These are phyloP conservation scores for Cremastobaeus sp. DNA, from an alignment of 2,888 invertebrate genomes.

Conservation along the genomic window DNA sequence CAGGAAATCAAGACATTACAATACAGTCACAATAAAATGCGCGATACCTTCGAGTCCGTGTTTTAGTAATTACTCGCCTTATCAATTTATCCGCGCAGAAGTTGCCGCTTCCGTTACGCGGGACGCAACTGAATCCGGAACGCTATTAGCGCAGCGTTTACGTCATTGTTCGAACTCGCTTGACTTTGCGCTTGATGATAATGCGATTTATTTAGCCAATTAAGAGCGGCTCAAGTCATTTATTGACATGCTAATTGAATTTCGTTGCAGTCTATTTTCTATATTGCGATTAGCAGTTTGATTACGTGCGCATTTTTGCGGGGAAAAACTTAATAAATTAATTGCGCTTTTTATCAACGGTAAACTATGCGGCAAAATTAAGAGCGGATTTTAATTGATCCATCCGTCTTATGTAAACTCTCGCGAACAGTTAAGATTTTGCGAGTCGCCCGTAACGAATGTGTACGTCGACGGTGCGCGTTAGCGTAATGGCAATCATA, in stretches of 20 bases:
- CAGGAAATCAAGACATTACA: conserved; percentile 48
- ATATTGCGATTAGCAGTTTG: no score
- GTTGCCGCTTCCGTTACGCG: conserved; percentile 15
- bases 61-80: conserved; percentile 41
- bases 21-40: conserved; percentile 37
- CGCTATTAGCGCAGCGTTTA: neutral
- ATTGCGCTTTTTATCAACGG: conserved; percentile 1
- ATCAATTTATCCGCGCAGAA: conserved; percentile 26
- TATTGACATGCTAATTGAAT: conserved; percentile 31
- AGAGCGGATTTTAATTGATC: conserved; percentile 42
- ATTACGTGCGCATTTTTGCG: neutral
- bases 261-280: neutral
- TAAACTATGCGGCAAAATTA: conserved; percentile 18
- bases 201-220: conserved; percentile 37
- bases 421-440: conserved; percentile 47
- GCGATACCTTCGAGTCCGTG: conserved; percentile 18
- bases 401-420: conserved; percentile 43
- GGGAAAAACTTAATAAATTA: conserved; percentile 2
- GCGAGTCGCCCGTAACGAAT: conserved; percentile 67
- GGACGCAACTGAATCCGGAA: neutral
- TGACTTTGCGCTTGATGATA: conserved; percentile 14
- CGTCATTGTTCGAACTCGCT: conserved; percentile 2
- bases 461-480: conserved; percentile 66
- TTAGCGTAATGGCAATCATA: conserved; percentile 76
- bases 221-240: conserved; percentile 22